phyloP scores from a whole-genome alignment of 2,888 invertebrate genomes.

The Campaea margaritaria region DNA sequence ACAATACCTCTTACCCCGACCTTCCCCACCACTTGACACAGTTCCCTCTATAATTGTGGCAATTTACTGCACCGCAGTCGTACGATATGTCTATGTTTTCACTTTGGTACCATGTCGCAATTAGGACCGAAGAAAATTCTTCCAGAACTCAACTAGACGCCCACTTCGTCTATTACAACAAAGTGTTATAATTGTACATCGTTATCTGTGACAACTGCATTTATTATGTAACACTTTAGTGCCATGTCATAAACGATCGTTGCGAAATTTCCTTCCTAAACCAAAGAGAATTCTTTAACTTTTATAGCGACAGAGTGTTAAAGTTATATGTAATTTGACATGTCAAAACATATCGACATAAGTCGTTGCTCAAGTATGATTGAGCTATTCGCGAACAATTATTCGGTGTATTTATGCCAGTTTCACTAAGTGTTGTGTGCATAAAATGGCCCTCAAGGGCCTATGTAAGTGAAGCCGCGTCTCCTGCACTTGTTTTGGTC shows the following conservation, averaged over 20 bases:
- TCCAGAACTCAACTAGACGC: background rate
- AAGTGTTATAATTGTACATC: background rate
- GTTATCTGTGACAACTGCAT: background rate
- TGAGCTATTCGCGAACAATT: constrained; percentile 77
- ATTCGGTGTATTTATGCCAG: constrained; percentile 65
- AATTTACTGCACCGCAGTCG: constrained; percentile 67
- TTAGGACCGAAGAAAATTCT: background rate
- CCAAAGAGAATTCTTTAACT: background rate
- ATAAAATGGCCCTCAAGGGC: constrained; percentile 61
- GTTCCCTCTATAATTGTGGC: constrained; percentile 79
- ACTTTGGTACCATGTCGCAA: constrained; percentile 15
- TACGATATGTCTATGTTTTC: constrained; percentile 23
- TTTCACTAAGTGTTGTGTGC: constrained; percentile 54
- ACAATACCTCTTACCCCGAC: constrained; percentile 41
- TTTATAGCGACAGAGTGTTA: constrained; percentile 11
- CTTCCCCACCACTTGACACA: constrained; percentile 75
- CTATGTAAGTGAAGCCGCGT: constrained; percentile 26
- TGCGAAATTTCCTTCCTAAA: background rate
- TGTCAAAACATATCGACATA: constrained; percentile 79
- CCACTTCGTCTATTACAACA: constrained; percentile 1
- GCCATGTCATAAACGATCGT: background rate
- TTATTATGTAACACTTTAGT: background rate
- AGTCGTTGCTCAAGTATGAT: constrained; percentile 72
- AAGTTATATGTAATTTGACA: constrained; percentile 52
- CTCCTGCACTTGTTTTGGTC: too few species aligned